Base-by-base conservation (phyloP, 2,888 invertebrate genomes). In the Ectobius pallidus region DNA sequence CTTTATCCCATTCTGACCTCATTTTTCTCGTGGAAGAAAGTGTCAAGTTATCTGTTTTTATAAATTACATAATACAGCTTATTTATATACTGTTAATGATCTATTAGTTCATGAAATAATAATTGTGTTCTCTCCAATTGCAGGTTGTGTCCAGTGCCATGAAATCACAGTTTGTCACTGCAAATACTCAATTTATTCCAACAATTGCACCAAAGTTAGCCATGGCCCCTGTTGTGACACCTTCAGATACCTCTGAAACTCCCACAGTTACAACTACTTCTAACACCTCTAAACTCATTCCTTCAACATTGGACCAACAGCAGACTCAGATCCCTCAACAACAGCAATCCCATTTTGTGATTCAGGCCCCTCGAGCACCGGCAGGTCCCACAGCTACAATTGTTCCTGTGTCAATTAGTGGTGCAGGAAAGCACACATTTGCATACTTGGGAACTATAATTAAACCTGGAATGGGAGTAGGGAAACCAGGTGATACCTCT, bases 401-500 rank as follows among this genome's bases (percentile, higher is more conserved):
- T 70, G 69, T 78, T 62, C 75, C 77, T 55, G 67, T 65, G 7
- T 25, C 25, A 0, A 46, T 74, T 42, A 16, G 52, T 27, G 65
- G 32, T 1, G 52, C 77, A 30, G 75, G 82, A 18, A 87, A 87
- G 79, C 86, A 86, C 75, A 82, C 86, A 2, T 84, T 78, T 69
- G 85, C 88, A 65, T 87, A 87, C 78, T 81, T 89, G 3, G 85
- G 87, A 2, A 85, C 88, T 76, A 83, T 88, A 20, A 88, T 89
- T 78, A 87, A 87, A 25, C 71, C 71, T 16, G 71, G 70, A 18
- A 46, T 70, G 44, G 61, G 63, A 20, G 52, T 71, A 18, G 39
- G 62, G 1, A 71, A 71, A 18, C 39, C 71, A 20, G 63, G 58
- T 14, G 71, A 72, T 22, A 68, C 46, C 9, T 44, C 69, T 18